These are phyloP conservation scores for Arenicola marina DNA, from an alignment of 2,888 invertebrate species.

Conservation along the genomic window DNA sequence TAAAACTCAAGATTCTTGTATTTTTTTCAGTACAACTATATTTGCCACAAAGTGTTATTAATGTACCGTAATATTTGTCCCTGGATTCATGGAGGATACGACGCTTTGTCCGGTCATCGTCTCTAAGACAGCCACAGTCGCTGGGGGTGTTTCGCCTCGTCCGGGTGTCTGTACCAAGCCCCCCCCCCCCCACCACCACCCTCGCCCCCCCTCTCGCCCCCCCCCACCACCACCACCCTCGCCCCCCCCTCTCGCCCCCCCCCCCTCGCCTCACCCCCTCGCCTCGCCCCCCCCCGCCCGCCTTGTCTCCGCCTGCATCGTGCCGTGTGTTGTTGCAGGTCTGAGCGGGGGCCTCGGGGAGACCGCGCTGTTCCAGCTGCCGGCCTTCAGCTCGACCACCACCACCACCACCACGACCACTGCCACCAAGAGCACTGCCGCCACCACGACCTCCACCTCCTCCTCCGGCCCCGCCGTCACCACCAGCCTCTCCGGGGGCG, in stretches of 20 bases:
- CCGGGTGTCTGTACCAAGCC: background rate
- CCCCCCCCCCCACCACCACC: background rate
- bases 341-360: constrained; percentile 1
- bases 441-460: background rate
- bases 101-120: too few relatives aligned
- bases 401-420: constrained; percentile 7
- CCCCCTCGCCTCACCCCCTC: background rate
- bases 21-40: too few relatives aligned
- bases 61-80: too few relatives aligned
- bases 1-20: too few relatives aligned
- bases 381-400: background rate
- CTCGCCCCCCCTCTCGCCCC: background rate
- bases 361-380: background rate
- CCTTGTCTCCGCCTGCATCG: background rate
- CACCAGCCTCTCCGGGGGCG: background rate
- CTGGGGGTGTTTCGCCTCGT: too few relatives aligned
- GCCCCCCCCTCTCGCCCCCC: background rate
- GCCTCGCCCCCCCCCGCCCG: background rate
- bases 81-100: too few relatives aligned
- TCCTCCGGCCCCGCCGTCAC: background rate
- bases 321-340: background rate
- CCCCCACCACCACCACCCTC: background rate
- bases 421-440: background rate
- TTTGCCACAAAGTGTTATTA: too few relatives aligned
- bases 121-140: too few relatives aligned